Evolutionary conservation across 2,888 invertebrate genomes (phyloP).

Genomic region (Yponomeuta evonymella): DNA sequence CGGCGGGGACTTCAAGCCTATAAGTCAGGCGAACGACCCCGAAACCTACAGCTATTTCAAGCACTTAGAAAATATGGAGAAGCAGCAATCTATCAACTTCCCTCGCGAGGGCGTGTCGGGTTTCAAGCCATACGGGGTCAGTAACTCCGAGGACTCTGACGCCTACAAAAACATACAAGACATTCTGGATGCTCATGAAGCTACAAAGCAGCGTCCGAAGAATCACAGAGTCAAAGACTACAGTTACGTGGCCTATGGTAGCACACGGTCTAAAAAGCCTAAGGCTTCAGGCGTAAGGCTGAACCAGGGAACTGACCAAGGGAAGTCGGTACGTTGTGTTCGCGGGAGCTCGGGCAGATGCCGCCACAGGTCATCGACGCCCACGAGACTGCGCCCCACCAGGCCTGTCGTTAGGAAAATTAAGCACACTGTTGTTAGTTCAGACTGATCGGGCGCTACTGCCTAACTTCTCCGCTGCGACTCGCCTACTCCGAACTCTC

Average conservation of each 20-base stretch:
- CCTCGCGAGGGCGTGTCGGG: conserved; percentile 21
- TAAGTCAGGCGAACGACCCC: conserved; percentile 50
- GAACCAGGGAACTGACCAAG: conserved; percentile 24
- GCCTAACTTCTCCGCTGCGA: too few species aligned
- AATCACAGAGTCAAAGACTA: neutral
- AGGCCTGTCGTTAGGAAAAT: conserved; percentile 51
- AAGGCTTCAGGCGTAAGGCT: conserved; percentile 21
- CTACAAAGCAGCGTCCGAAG: conserved; percentile 28
- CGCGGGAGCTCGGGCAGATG: conserved; percentile 38
- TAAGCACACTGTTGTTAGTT: conserved; percentile 34
- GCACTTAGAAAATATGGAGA: conserved; percentile 43
- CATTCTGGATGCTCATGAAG: conserved; percentile 58
- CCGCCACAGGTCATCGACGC: conserved; percentile 37
- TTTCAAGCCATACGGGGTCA: conserved; percentile 35
- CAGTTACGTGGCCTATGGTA: conserved; percentile 7
- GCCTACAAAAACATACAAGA: conserved; percentile 38
- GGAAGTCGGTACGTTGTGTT: conserved; percentile 36
- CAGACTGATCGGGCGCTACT: neutral
- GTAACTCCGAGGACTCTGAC: conserved; percentile 40
- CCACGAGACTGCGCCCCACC: conserved; percentile 36
- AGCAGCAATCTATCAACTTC: conserved; percentile 30
- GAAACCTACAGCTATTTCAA: conserved; percentile 58
- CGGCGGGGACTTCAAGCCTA: conserved; percentile 44
- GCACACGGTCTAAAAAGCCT: neutral
- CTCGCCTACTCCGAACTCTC: too few species aligned